phyloP scores from a whole-genome alignment of 2,888 invertebrate species.

The Apamea monoglypha region DNA sequence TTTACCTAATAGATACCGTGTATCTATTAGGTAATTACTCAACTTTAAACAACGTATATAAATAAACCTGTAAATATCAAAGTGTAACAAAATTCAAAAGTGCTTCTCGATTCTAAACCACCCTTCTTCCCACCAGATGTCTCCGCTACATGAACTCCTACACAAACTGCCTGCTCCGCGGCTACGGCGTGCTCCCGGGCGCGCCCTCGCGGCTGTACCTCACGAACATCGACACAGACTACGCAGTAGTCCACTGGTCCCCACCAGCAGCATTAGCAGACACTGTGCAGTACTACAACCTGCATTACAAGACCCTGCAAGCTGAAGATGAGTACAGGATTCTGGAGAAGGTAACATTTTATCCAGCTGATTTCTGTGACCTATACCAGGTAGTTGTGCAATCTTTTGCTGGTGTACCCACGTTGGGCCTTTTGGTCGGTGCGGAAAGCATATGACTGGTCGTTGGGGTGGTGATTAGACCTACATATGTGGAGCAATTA shows the following conservation, averaged over 20 bases:
- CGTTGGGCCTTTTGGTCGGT: no score
- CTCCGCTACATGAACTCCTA: constrained; percentile 95
- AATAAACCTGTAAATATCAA: not conserved
- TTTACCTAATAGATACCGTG: no score
- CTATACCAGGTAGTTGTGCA: not conserved
- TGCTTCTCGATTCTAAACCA: not conserved
- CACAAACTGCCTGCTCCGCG: constrained; percentile 95
- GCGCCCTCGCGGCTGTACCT: constrained; percentile 93
- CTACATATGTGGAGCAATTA: no score
- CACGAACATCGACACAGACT: constrained; percentile 93
- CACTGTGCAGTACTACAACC: constrained; percentile 92
- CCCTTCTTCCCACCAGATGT: constrained; percentile 84
- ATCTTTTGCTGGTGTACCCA: no score
- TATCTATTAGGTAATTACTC: no score
- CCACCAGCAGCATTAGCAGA: constrained; percentile 93
- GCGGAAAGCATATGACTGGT: no score
- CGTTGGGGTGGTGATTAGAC: no score
- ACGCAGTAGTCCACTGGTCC: constrained; percentile 95
- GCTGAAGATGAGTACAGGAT: constrained; percentile 90
- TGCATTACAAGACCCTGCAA: constrained; percentile 90
- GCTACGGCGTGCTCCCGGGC: constrained; percentile 95
- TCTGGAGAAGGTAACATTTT: constrained; percentile 85
- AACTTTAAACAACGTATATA: not conserved
- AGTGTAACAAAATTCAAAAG: not conserved
- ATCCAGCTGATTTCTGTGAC: no score